Evolutionary conservation across 2,113 vertebrate genomes (phyloP).

Genomic region (Heterotilapia buettikoferi): DNA sequence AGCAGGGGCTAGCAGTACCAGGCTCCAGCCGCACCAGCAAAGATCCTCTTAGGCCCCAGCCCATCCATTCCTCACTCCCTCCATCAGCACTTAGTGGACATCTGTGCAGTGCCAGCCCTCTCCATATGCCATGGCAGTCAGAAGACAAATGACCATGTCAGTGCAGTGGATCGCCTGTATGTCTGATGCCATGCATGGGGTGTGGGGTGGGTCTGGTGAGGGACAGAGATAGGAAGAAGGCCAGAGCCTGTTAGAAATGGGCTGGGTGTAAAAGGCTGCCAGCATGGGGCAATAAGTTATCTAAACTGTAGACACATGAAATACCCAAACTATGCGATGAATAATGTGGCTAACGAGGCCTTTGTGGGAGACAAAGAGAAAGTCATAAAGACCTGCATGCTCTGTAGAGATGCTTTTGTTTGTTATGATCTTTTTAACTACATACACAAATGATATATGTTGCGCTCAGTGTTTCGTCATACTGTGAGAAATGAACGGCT

Average conservation of each 20-base stretch:
- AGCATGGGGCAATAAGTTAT: slow-evolving; percentile 42
- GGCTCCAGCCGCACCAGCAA: slow-evolving; percentile 56
- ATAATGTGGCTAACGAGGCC: slow-evolving; percentile 1
- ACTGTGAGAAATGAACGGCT: background rate
- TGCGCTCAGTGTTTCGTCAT: background rate
- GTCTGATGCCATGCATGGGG: slow-evolving; percentile 48
- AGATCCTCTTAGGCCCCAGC: slow-evolving; percentile 38
- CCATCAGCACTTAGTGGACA: slow-evolving; percentile 74
- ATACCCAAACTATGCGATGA: background rate
- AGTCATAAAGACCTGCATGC: background rate
- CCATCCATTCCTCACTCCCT: slow-evolving; percentile 58
- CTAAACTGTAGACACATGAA: slow-evolving; percentile 34
- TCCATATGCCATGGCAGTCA: slow-evolving; percentile 63
- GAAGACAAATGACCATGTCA: slow-evolving; percentile 70
- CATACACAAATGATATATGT: background rate
- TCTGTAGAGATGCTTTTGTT: background rate
- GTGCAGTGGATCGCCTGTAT: slow-evolving; percentile 46
- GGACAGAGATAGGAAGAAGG: slow-evolving; percentile 25
- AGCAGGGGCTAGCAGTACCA: slow-evolving; percentile 50
- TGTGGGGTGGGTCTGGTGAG: slow-evolving; percentile 30
- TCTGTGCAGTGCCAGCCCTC: slow-evolving; percentile 71
- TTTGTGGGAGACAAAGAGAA: background rate
- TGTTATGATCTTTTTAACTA: background rate
- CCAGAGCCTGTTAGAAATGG: slow-evolving; percentile 9
- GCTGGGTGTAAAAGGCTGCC: slow-evolving; percentile 10